Evolutionary conservation across 2,888 invertebrate genomes (phyloP), one percentile per base, ranked within the genome.

Genomic region (Latrodectus elegans): DNA sequence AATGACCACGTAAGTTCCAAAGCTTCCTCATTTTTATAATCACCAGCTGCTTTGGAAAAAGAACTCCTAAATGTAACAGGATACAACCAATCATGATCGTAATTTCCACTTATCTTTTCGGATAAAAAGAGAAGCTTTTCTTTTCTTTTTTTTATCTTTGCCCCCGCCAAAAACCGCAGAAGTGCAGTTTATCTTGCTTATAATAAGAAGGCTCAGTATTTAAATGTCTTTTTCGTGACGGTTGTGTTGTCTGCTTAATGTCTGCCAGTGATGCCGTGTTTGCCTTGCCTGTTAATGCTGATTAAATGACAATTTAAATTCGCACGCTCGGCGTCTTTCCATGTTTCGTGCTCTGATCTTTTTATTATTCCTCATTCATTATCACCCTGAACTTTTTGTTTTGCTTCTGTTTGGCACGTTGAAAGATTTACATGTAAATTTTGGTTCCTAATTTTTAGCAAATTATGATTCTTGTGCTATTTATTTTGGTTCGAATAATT

Each of bases 241-340:
- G 38, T 11, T 60, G 12, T 60, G 60, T n/a, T 60, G 60, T 60
- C 12, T 8, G 64, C 49, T 65, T 74, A 72, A 73, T 81, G 73
- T 72, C 80, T 55, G 53, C 55, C 53, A 55, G 51, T 38, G 78
- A 49, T 10, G 80, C 51, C 38, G 51, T 71, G 64, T 72, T 80
- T 80, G 52, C 9, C 17, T 72, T 64, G 60, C 72, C 12, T 60
- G 80, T 64, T 80, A 49, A 71, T 38, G 38, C 70, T 71, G 55
- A 76, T 83, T 76, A 71, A 76, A 77, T 64, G 83, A 71, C 76
- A 76, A 77, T 77, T 83, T 77, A 51, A 65, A 83, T 70, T 70
- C 70, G 22, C 14, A 49, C 70, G 14, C 60, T 60, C 60, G 15
- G 60, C 12, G 6, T 60, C 11, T 38, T 38, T 38, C 38, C 38